Conservation (phyloP, 2,797 vertebrate species). For the Sebastes matsubarae region DNA sequence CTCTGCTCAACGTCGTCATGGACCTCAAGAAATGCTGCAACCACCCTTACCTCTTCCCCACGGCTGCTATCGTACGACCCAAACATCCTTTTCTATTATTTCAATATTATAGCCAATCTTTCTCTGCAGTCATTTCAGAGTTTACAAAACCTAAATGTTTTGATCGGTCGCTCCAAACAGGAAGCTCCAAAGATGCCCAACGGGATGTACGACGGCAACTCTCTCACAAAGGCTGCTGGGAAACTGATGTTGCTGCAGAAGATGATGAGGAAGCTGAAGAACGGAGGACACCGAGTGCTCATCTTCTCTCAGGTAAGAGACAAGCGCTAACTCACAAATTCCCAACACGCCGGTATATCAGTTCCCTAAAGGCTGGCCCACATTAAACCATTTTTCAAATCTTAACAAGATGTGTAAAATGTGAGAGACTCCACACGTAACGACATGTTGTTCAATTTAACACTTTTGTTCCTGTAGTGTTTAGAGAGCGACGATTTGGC, state of each 20-base stretch:
- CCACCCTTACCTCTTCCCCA: slow-evolving; percentile 97
- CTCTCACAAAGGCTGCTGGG: slow-evolving; percentile 93
- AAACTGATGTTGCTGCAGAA: slow-evolving; percentile 94
- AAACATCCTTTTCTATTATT: neutral
- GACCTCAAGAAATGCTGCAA: slow-evolving; percentile 99
- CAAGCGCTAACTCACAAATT: too few relatives aligned
- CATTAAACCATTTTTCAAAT: too few relatives aligned
- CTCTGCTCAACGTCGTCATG: slow-evolving; percentile 97
- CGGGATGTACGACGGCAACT: slow-evolving; percentile 95
- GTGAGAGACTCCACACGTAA: too few relatives aligned
- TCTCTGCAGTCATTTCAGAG: neutral
- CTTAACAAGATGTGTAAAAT: too few relatives aligned
- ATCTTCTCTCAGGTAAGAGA: slow-evolving; percentile 94
- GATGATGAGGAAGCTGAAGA: slow-evolving; percentile 96
- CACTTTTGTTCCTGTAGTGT: too few relatives aligned
- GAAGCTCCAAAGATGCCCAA: slow-evolving; percentile 99
- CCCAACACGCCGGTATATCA: too few relatives aligned
- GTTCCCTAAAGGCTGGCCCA: too few relatives aligned
- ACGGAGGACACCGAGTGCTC: slow-evolving; percentile 94
- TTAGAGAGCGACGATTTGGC: too few relatives aligned
- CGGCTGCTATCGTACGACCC: slow-evolving; percentile 91
- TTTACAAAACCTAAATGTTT: neutral
- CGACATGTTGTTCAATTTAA: too few relatives aligned
- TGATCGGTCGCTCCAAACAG: slow-evolving; percentile 68
- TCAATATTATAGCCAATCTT: neutral